Evolutionary conservation across 2,113 vertebrate species (phyloP).

Genomic region (Mesoclemmys tuberculata): DNA sequence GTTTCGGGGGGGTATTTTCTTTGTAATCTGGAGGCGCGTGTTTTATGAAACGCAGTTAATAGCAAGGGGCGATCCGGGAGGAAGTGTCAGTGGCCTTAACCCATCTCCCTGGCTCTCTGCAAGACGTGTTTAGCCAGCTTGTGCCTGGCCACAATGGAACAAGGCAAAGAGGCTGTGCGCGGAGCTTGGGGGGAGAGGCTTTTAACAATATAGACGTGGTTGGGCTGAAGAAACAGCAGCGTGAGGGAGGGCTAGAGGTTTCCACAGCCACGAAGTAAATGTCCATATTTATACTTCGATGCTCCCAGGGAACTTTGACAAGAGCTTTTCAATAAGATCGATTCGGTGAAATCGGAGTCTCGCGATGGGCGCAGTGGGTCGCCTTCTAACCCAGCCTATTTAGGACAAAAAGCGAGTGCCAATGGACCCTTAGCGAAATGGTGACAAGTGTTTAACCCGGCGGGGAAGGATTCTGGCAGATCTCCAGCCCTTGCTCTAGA

Average conservation of each 20-base stretch:
- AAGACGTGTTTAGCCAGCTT: not conserved
- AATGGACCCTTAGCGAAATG: not conserved
- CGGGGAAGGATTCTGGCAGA: not conserved
- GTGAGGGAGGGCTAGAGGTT: not conserved
- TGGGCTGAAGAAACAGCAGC: not conserved
- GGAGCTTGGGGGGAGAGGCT: not conserved
- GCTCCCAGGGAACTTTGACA: not conserved
- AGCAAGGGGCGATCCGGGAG: slow-evolving; percentile 68
- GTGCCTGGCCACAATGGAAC: slow-evolving; percentile 17
- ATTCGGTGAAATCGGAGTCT: not conserved
- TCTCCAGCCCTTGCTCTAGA: not conserved
- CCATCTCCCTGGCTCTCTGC: not conserved
- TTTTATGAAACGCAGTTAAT: slow-evolving; percentile 74
- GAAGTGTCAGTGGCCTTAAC: slow-evolving; percentile 37
- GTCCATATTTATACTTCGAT: not conserved
- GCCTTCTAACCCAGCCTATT: not conserved
- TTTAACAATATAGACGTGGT: not conserved
- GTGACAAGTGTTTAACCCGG: not conserved
- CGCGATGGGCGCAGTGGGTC: not conserved
- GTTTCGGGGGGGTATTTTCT: not conserved
- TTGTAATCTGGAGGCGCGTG: slow-evolving; percentile 29
- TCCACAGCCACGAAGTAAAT: not conserved
- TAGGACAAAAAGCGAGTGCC: not conserved
- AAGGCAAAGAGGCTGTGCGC: not conserved
- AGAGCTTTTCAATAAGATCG: not conserved